A percentile compares a stretch with the other conserved stretches of the same genome.
These are phyloP conservation scores for Smithornis capensis DNA, from an alignment of 2,113 vertebrate species.

Conservation along the genomic window DNA sequence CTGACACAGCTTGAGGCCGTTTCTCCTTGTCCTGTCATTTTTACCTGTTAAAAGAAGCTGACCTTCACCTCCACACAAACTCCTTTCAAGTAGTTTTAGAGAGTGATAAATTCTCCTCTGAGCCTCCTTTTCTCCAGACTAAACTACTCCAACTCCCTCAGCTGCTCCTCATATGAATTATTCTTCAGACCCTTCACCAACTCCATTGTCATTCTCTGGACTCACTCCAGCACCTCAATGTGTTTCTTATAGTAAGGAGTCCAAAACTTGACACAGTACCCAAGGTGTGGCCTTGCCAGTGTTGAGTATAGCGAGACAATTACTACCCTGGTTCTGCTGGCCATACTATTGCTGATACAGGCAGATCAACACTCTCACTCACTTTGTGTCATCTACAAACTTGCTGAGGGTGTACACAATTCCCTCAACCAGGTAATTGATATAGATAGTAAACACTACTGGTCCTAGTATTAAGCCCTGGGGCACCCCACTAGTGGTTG, in stretches of 20 bases:
- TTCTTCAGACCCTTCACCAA: neutral
- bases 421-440: neutral
- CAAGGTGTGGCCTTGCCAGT: neutral
- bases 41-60: neutral
- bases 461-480: neutral
- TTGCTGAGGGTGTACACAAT: neutral
- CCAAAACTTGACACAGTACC: neutral
- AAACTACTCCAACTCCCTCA: neutral
- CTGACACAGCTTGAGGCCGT: neutral
- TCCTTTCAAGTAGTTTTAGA: neutral
- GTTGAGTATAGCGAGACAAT: neutral
- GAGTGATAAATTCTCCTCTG: too few species aligned
- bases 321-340: neutral
- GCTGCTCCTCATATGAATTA: neutral
- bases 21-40: neutral
- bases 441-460: neutral
- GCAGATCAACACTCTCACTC: neutral
- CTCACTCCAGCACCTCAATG: neutral
- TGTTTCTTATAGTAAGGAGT: neutral
- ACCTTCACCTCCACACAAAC: neutral
- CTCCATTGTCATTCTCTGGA: neutral
- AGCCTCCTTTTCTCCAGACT: neutral
- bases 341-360: neutral
- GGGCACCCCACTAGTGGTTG: neutral
- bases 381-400: accelerated